Evolutionary conservation across 2,797 vertebrate genomes (phyloP), one percentile per base, ranked within the genome.

Genomic region (Paratrypauchen microcephalus): DNA sequence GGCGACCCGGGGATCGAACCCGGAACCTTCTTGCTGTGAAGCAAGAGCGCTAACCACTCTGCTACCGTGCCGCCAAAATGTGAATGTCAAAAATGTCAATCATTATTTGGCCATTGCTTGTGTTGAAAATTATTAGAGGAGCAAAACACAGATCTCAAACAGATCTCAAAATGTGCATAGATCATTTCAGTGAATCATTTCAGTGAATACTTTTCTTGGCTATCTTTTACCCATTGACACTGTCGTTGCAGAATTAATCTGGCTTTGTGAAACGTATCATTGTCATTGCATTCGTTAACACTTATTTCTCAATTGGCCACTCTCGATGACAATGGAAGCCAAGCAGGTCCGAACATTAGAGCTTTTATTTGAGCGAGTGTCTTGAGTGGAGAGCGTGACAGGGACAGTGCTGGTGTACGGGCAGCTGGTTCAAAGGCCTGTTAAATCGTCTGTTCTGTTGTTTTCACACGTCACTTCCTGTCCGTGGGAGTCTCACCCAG

Each of bases 391-490:
- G 2, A 21, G 24, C 6, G 60, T 47, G 61, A 26, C 61, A 64
- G 18, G 5, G 50, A 30, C 3, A 23, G 57, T 12, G 39, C 39
- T 56, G 55, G 28, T 76, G 74, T 74, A 65, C 73, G 72, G 64
- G 66, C 4, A 3, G 52, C 52, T 66, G 65, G 30, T 18, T 52
- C 50, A 1, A 36, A 41, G 15, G 72, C 71, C 54, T 77, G 75
- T 66, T 77, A 52, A 63, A 73, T 64, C 36, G 58, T 24, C 77
- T 68, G 69, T 47, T 6, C 65, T 66, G 69, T 67, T 79, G 76
- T 79, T 87, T 75, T 66, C 24, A 66, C 74, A 45, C 26, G 83
- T 87, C 80, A 83, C 79, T 72, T 86, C 82, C 81, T 82, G 82
- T 65, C 8, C 6, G 81, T 81, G 83, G 81, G 82, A 69, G 85